These are phyloP conservation scores for Brachionus rubens DNA, from an alignment of 1,140 invertebrate species.

Conservation along the genomic window DNA sequence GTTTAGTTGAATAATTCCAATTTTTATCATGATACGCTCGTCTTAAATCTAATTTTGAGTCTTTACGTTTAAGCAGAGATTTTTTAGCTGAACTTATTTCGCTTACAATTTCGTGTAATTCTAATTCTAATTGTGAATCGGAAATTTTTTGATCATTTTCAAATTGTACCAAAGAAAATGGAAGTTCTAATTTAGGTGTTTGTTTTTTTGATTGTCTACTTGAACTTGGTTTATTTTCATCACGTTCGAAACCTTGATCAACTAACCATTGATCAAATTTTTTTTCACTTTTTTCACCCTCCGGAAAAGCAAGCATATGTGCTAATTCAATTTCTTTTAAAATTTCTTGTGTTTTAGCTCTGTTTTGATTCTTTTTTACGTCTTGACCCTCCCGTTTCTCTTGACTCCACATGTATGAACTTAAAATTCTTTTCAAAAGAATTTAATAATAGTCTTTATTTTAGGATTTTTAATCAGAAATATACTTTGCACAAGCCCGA, in stretches of 20 bases:
- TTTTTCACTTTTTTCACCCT: slow-evolving; percentile 12
- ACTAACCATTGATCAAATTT: slow-evolving; percentile 39
- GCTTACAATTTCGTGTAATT: not conserved
- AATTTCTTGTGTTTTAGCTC: slow-evolving; percentile 42
- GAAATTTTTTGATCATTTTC: no score
- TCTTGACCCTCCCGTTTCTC: slow-evolving; percentile 47
- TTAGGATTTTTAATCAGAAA: slow-evolving; percentile 16
- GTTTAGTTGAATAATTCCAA: slow-evolving; percentile 55
- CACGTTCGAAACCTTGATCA: not conserved
- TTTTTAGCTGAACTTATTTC: not conserved
- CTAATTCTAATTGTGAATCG: not conserved
- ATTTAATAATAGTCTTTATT: slow-evolving; percentile 20
- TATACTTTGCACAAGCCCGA: slow-evolving; percentile 59
- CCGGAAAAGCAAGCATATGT: not conserved
- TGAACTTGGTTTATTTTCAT: not conserved
- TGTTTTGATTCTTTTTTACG: slow-evolving; percentile 1
- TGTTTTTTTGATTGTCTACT: no score
- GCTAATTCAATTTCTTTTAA: slow-evolving; percentile 17
- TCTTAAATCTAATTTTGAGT: not conserved
- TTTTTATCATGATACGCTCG: slow-evolving; percentile 49
- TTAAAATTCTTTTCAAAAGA: slow-evolving; percentile 45
- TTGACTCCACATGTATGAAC: slow-evolving; percentile 34
- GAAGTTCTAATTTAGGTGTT: not conserved
- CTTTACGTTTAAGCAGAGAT: not conserved
- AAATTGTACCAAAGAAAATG: no score